These are phyloP conservation scores for Oryzias javanicus DNA, from an alignment of 2,113 vertebrate genomes.

Conservation along the genomic window DNA sequence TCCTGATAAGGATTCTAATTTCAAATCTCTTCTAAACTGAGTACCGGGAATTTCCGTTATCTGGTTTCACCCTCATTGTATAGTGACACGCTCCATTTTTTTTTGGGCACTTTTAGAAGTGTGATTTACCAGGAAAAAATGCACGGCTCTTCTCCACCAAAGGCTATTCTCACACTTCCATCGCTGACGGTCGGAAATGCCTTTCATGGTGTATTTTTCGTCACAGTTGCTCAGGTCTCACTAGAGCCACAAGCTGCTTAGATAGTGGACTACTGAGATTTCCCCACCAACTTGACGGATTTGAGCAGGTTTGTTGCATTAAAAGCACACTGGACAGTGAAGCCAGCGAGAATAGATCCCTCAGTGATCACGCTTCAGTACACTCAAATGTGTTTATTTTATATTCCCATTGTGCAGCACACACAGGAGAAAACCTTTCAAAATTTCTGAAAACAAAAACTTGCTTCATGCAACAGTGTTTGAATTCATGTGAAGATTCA, in stretches of 20 bases:
- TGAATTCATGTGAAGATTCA: neutral
- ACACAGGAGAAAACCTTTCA: neutral
- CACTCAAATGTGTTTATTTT: neutral
- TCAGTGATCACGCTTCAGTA: neutral
- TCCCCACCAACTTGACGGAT: slow-evolving; percentile 19
- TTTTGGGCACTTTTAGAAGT: slow-evolving; percentile 37
- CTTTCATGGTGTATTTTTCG: slow-evolving; percentile 56
- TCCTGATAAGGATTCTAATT: slow-evolving; percentile 64
- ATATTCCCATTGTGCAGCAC: slow-evolving; percentile 8
- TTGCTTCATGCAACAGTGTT: too few relatives aligned
- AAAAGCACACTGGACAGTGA: slow-evolving; percentile 27
- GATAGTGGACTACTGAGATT: slow-evolving; percentile 35
- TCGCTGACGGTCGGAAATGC: slow-evolving; percentile 30
- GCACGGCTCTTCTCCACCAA: slow-evolving; percentile 15
- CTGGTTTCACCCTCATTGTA: slow-evolving; percentile 57
- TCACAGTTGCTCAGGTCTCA: slow-evolving; percentile 42
- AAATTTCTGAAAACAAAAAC: neutral
- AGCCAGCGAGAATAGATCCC: slow-evolving; percentile 25
- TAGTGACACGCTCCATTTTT: slow-evolving; percentile 61
- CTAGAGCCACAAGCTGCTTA: slow-evolving; percentile 31
- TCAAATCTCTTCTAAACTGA: slow-evolving; percentile 72
- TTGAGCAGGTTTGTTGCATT: slow-evolving; percentile 29
- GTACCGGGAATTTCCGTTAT: slow-evolving; percentile 59
- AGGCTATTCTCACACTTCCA: slow-evolving; percentile 36
- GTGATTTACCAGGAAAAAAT: slow-evolving; percentile 52